Conservation (phyloP, 2,113 vertebrate genomes). For the Otocyon megalotis region DNA sequence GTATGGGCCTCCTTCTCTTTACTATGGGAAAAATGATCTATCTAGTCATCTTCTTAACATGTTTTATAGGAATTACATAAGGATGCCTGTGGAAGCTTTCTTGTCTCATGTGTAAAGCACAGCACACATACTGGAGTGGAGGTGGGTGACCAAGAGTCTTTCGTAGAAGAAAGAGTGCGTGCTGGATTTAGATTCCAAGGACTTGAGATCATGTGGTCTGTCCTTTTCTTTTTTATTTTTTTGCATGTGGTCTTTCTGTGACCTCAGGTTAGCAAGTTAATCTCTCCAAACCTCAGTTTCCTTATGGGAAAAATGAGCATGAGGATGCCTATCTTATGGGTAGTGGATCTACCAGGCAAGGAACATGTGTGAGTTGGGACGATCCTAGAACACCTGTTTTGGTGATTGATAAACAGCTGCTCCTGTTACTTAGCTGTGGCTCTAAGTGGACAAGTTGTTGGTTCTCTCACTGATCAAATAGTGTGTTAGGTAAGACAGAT, state of each 20-base stretch:
- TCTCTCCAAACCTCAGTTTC: neutral
- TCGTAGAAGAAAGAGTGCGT: neutral
- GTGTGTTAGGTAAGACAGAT: neutral
- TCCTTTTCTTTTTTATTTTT: neutral
- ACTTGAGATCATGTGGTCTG: neutral
- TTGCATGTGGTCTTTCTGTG: neutral
- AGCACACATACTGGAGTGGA: neutral
- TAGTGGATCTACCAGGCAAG: neutral
- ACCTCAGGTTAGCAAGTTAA: neutral
- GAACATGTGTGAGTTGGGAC: neutral
- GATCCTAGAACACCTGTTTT: neutral
- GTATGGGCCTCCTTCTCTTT: neutral
- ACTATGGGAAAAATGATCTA: neutral
- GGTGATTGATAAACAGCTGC: neutral
- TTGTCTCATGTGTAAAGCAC: neutral
- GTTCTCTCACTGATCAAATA: neutral
- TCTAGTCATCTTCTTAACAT: neutral
- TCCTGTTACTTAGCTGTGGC: neutral
- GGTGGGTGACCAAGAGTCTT: neutral
- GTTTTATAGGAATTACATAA: neutral
- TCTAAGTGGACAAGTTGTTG: neutral
- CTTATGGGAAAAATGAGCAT: neutral
- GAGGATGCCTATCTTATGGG: neutral
- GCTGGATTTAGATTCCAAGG: neutral
- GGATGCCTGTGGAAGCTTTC: neutral